Percentiles rank a stretch among this genome's conserved stretches.
phyloP scores from a whole-genome alignment of 2,888 invertebrate species.

The Eustalomyia histrio region DNA sequence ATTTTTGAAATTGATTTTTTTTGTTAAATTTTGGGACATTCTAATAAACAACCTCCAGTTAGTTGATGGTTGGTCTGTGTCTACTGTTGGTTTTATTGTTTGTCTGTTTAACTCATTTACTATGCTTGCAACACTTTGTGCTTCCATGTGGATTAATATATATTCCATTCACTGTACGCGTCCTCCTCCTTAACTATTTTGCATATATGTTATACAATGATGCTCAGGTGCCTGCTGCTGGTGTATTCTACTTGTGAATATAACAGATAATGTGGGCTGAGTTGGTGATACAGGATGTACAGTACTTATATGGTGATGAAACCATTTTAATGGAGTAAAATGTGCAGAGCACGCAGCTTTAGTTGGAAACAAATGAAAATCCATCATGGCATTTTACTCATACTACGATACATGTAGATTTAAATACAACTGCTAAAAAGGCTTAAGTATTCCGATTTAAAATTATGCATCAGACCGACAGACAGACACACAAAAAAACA shows the following conservation, averaged over 20 bases:
- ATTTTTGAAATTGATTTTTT: no score
- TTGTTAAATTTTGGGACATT: no score
- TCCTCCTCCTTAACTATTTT: no score
- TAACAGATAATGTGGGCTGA: neutral
- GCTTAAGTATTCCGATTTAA: conserved; percentile 56
- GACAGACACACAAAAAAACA: no score
- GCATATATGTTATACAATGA: neutral
- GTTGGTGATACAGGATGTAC: conserved; percentile 22
- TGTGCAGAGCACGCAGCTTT: conserved; percentile 56
- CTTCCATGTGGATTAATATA: conserved; percentile 24
- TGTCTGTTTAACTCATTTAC: conserved; percentile 43
- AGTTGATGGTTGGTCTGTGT: conserved; percentile 17
- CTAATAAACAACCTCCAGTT: no score
- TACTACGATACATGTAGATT: conserved; percentile 49
- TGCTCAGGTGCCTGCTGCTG: conserved; percentile 40
- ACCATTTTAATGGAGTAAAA: conserved; percentile 42
- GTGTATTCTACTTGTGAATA: neutral
- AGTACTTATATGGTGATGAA: conserved; percentile 27
- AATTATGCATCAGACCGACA: conserved; percentile 41
- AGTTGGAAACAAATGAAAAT: conserved; percentile 59
- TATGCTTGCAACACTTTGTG: conserved; percentile 50
- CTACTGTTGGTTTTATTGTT: conserved; percentile 20
- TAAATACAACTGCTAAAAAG: conserved; percentile 56
- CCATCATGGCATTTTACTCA: conserved; percentile 59
- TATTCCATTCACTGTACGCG: neutral